Base-by-base conservation (phyloP, 2,888 invertebrate species). In the Eledone cirrhosa region DNA sequence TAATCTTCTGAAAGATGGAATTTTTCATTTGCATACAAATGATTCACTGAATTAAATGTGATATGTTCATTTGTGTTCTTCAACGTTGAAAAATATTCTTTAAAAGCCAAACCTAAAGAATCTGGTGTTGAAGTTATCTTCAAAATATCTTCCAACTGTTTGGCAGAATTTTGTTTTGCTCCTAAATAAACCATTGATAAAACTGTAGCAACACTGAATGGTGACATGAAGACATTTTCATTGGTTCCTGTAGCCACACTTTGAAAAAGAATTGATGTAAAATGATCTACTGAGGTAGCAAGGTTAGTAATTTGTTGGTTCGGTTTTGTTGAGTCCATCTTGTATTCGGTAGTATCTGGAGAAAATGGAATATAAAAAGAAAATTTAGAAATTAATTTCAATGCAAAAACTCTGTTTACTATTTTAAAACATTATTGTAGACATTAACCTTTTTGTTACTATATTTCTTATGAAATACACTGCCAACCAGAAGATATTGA, bases 101-200 rank as follows among this genome's bases (percentile, higher is more conserved):
- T 80, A 78, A 84, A 82, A 4, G 80, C 75, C 13, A 69, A 29
- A 48, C 84, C 83, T n/a, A 84, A 48, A 11, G 78, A 76, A 29
- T 83, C 79, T 27, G 80, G 77, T 1, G 82, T 19, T 11, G 80
- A 76, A n/a, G 81, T 77, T 24, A 85, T 53, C 48, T 82, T 82
- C 59, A 87, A 69, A n/a, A 82, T 83, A 31, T 82, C 80, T 29
- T 80, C 80, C 86, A 90, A 87, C 81, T 90, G 87, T 65, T 81
- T 77, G 27, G 84, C 84, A 13, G 92, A 91, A 31, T 88, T 83
- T 5, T 86, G 87, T 72, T 83, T 84, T 22, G 91, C 90, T 19
- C 92, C 92, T 13, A 88, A 83, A 48, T 87, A 87, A 24, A 90
- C 87, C 90, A 91, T 90, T 48, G 89, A 86, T 80, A 92, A 83